Conservation (phyloP, 1,140 invertebrate genomes). For the Drosophila burlai region DNA sequence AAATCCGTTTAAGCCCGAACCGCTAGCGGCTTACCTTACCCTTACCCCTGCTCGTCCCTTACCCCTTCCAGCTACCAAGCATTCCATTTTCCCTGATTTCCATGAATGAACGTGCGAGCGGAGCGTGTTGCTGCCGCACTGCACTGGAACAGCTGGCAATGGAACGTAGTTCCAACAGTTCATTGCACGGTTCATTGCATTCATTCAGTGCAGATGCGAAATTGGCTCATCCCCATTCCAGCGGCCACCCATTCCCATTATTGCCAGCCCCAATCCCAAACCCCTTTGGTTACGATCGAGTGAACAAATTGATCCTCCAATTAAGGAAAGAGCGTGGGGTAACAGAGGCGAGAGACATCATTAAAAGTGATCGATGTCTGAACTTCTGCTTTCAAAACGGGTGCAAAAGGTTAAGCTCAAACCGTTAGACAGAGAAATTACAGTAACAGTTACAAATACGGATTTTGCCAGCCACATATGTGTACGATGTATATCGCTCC, state of each 20-base stretch:
- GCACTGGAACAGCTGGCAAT: constrained; percentile 9
- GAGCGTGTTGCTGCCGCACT: background rate
- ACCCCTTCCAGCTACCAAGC: background rate
- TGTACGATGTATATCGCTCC: constrained; percentile 15
- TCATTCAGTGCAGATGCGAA: constrained; percentile 40
- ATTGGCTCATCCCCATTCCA: constrained; percentile 5
- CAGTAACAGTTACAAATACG: constrained; percentile 36
- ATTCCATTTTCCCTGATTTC: constrained; percentile 28
- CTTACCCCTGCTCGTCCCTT: background rate
- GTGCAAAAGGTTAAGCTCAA: constrained; percentile 33
- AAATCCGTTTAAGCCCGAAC: constrained; percentile 50
- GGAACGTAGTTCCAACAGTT: constrained; percentile 13
- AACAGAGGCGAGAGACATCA: constrained; percentile 4
- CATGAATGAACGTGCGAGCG: constrained; percentile 39
- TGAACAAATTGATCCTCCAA: constrained; percentile 56
- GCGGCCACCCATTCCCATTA: constrained; percentile 2
- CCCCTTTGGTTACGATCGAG: constrained; percentile 42
- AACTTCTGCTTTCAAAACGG: constrained; percentile 33
- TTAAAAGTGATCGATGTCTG: constrained; percentile 34
- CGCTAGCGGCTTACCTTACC: constrained; percentile 35
- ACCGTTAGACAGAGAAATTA: constrained; percentile 13
- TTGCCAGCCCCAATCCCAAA: constrained; percentile 10
- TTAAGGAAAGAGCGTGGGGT: constrained; percentile 35
- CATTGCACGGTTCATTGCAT: constrained; percentile 36
- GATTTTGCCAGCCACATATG: constrained; percentile 22